Evolutionary conservation across 2,797 vertebrate species (phyloP), one percentile per base, ranked within the genome.

Genomic region (Pangasius mekongensis): DNA sequence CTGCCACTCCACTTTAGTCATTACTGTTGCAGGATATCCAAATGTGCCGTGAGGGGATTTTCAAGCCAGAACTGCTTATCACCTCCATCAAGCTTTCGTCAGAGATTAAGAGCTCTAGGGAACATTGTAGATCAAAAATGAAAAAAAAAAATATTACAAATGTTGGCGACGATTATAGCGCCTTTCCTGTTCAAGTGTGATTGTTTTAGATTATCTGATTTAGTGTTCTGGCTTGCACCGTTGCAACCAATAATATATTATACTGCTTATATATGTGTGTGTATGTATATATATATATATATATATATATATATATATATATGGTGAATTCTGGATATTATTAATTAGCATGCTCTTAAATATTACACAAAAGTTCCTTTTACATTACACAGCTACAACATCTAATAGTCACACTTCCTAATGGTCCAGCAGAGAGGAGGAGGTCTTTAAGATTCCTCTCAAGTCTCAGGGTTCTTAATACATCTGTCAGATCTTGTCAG

Each of bases 61-160:
- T 85, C 14, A 89, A 90, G 92, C 93, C 94, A 94, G 88, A 87
- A 80, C 91, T 92, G 93, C 90, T 95, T 96, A 95, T 94, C 94
- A 22, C 92, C 91, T 91, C 88, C 91, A 94, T 95, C 92, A 94
- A 93, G 92, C 93, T 94, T 95, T 95, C 94, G 89, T 93, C 94
- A 93, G 92, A 94, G 93, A 93, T 94, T 94, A 94, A 94, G 90
- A 91, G 90, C 85, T 85, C 87, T 91, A 78, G 90, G 86, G 74
- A 77, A 90, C 54, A 85, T 83, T 87, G 80, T 84, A 89, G 83
- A 87, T 91, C 33, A 87, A 87, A 88, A 89, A 88, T 87, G 60
- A n/a, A 10, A 8, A 33, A 66, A 49, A 30, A 87, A 49, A 88
- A 24, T 76, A 86, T 89, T 69, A 87, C 84, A 88, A 54, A 87